Base-by-base conservation (phyloP, 2,797 vertebrate genomes). In the Ctenochaetus hawaiiensis region DNA sequence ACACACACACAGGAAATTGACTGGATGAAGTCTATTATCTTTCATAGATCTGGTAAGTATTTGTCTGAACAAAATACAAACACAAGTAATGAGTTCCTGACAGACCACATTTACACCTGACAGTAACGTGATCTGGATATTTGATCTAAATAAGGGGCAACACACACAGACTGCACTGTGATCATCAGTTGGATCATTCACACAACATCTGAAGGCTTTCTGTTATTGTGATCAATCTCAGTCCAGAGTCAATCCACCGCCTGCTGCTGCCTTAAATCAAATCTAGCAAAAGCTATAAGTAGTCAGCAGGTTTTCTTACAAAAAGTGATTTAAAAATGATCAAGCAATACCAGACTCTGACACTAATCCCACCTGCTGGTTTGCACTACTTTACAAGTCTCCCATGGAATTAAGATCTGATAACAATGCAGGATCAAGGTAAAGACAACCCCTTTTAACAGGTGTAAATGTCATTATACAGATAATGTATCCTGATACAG, bases 21-120 rank as follows among this genome's bases (percentile, higher is more conserved):
- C 18, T n/a, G 58, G 43, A 77, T 72, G 65, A 16, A 81, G 79
- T 82, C 63, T 34, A 23, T 73, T 39, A 71, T 43, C 20, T 37
- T 57, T 47, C 34, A 47, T 20, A 56, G 14, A 47, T 64, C 43
- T 74, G 53, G 7, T 72, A 67, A 48, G 22, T 26, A 69, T 78
- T 72, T 34, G 77, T 56, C 41, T 30, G 18, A 60, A 78, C 11
- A 47, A 23, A 54, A 57, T 39, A 37, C 34, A 67, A 30, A 63
- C 52, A 41, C 12, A 0, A 30, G 6, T 41, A 52, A 39, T 26
- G 17, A 8, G 11, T 11, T 7, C 47, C 12, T 45, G 41, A 73
- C 49, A 17, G 13, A 62, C 61, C 16, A 10, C 0, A 1, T 66
- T 75, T 37, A 63, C 2, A 17, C 14, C 18, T 58, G 30, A 10